Evolutionary conservation across 2,888 invertebrate species (phyloP).

Genomic region (Druceiella hillmani): DNA sequence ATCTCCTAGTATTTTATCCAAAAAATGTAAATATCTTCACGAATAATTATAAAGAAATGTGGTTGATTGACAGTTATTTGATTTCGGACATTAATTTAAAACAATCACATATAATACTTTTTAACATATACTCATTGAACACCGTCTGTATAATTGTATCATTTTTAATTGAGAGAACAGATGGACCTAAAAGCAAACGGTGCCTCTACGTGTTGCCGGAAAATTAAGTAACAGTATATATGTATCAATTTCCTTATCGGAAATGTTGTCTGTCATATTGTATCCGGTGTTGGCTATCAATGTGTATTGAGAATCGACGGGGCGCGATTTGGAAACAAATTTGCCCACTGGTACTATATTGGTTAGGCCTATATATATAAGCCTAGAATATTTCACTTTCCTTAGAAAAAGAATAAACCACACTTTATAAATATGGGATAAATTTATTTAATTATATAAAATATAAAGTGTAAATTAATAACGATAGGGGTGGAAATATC

Average conservation of each 20-base stretch:
- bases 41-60: too few species aligned
- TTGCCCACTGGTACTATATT: slow-evolving; percentile 63
- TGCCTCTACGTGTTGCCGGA: slow-evolving; percentile 44
- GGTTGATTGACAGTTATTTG: too few species aligned
- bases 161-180: not conserved
- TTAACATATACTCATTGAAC: not conserved
- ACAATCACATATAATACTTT: not conserved
- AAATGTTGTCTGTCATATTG: slow-evolving; percentile 44
- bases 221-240: slow-evolving; percentile 25
- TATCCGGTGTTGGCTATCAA: slow-evolving; percentile 58
- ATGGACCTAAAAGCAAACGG: slow-evolving; percentile 37
- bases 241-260: slow-evolving; percentile 45
- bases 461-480: slow-evolving; percentile 4
- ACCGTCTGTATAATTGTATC: not conserved
- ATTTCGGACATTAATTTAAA: too few species aligned
- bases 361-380: slow-evolving; percentile 70
- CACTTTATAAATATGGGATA: slow-evolving; percentile 2
- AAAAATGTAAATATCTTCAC: too few species aligned
- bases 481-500: too few species aligned
- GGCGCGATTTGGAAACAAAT: slow-evolving; percentile 60
- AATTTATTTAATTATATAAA: slow-evolving; percentile 3
- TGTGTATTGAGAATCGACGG: slow-evolving; percentile 55
- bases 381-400: slow-evolving; percentile 53
- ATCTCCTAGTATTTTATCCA: too few species aligned
- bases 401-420: slow-evolving; percentile 3